These are phyloP conservation scores for Polylopha cassiicola DNA, from an alignment of 2,888 invertebrate species.

Conservation along the genomic window DNA sequence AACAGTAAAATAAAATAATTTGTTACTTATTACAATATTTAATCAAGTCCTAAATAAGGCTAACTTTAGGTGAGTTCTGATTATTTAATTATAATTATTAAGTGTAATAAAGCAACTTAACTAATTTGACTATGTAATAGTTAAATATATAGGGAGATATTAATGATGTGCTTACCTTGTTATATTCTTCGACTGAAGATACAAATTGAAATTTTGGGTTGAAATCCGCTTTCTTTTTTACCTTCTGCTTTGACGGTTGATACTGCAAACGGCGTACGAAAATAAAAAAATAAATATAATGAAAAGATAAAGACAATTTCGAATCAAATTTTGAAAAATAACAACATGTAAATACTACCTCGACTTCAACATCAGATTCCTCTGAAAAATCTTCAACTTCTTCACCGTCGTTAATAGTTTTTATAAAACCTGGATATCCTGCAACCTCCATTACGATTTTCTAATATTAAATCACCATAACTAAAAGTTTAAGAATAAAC, in stretches of 20 bases:
- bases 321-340: constrained; percentile 8
- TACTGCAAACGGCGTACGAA: too few relatives aligned
- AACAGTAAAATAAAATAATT: too few relatives aligned
- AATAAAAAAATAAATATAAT: constrained; percentile 24
- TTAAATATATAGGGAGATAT: too few relatives aligned
- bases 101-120: too few relatives aligned
- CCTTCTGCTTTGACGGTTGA: constrained; percentile 88
- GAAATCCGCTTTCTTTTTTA: constrained; percentile 84
- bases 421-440: constrained; percentile 80
- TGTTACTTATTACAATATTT: too few relatives aligned
- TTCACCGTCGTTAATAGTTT: constrained; percentile 90
- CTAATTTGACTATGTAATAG: too few relatives aligned
- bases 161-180: constrained; percentile 70
- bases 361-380: constrained; percentile 87
- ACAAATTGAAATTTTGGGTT: constrained; percentile 90
- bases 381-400: constrained; percentile 88
- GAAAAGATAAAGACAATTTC: constrained; percentile 4
- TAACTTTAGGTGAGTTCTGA: too few relatives aligned
- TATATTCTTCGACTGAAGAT: constrained; percentile 86
- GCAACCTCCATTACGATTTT: constrained; percentile 42
- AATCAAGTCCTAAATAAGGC: too few relatives aligned
- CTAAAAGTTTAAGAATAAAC: constrained; percentile 18
- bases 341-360: constrained; percentile 67
- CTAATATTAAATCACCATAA: constrained; percentile 24
- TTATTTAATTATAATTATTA: too few relatives aligned